These are phyloP conservation scores for Cichladusa arquata DNA, from an alignment of 2,113 vertebrate genomes.

Conservation along the genomic window DNA sequence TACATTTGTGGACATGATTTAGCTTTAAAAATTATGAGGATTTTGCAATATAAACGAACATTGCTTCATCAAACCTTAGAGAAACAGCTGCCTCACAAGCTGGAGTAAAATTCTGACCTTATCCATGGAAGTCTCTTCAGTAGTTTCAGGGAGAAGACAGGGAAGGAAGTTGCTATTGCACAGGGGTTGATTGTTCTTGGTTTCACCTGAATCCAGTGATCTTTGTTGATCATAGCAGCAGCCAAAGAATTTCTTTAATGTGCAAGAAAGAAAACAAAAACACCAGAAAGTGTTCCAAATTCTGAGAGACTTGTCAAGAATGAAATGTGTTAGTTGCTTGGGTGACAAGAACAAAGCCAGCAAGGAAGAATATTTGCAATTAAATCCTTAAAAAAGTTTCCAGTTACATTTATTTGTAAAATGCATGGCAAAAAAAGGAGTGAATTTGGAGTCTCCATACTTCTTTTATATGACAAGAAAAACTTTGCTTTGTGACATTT, in stretches of 20 bases:
- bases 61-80: not conserved
- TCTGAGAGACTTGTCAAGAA: not conserved
- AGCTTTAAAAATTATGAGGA: not conserved
- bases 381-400: not conserved
- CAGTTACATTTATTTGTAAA: not conserved
- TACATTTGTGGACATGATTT: not conserved
- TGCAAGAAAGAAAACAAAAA: not conserved
- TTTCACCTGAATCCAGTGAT: not conserved
- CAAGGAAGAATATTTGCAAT: not conserved
- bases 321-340: not conserved
- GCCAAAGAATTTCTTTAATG: not conserved
- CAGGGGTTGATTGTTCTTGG: not conserved
- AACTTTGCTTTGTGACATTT: not conserved
- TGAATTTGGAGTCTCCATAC: not conserved
- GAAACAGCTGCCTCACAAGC: not conserved
- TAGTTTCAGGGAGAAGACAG: not conserved
- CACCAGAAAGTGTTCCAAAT: not conserved
- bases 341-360: not conserved
- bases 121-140: not conserved
- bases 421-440: not conserved
- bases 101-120: not conserved
- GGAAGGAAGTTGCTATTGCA: not conserved
- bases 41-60: not conserved
- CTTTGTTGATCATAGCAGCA: not conserved
- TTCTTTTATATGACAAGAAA: not conserved